Evolutionary conservation across 2,888 invertebrate genomes (phyloP).

Genomic region (Nemotelus pantherinus): DNA sequence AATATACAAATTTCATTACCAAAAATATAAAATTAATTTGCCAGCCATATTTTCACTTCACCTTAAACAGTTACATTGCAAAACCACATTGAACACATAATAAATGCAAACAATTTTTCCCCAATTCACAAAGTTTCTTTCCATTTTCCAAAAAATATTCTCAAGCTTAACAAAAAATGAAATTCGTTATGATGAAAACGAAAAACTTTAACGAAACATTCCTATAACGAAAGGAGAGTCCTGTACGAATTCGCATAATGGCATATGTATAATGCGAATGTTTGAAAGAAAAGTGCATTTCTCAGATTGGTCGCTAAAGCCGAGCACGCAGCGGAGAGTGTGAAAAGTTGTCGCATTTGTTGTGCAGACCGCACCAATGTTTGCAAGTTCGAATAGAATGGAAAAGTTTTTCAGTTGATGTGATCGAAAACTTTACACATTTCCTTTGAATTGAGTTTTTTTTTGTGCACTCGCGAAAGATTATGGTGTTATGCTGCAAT

Average conservation of each 20-base stretch:
- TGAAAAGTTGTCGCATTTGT: conserved; percentile 20
- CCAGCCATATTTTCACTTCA: too few relatives aligned
- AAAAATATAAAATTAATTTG: too few relatives aligned
- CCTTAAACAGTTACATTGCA: too few relatives aligned
- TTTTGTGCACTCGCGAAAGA: background rate
- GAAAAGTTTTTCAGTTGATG: conserved; percentile 13
- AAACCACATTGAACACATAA: too few relatives aligned
- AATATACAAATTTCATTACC: too few relatives aligned
- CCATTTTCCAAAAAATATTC: background rate
- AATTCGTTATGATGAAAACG: background rate
- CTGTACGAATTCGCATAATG: too few relatives aligned
- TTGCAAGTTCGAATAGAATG: background rate
- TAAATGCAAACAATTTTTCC: background rate
- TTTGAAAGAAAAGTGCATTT: conserved; percentile 2
- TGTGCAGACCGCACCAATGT: background rate
- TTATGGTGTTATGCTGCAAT: conserved; percentile 2
- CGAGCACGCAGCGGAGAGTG: background rate
- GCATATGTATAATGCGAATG: too few relatives aligned
- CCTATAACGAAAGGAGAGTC: too few relatives aligned
- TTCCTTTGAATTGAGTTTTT: conserved; percentile 22
- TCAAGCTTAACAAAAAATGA: background rate
- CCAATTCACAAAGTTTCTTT: background rate
- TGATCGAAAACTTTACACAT: conserved; percentile 36
- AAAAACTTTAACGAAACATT: conserved; percentile 2
- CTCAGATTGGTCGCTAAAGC: conserved; percentile 3